Base-by-base conservation (phyloP, 2,113 vertebrate species). In the Ammospiza nelsoni region DNA sequence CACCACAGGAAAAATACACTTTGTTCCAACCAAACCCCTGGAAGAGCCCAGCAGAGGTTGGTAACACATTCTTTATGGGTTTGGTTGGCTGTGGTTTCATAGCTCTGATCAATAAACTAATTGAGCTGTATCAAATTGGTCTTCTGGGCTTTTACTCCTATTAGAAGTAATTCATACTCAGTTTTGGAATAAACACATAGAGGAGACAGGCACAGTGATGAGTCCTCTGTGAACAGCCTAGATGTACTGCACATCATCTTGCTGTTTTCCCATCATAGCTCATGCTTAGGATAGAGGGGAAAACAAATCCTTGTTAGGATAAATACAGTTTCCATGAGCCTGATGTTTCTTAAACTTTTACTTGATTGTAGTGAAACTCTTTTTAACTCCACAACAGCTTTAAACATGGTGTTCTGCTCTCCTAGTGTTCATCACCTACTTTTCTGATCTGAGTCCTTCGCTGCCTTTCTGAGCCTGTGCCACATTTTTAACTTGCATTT, bases 81-180 rank as follows among this genome's bases (percentile, higher is more conserved):
- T 93, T 92, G 72, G 83, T 83, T 93, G 21, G 55, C 88, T 88
- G 65, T 28, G 16, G 37, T 86, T 55, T 96, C 88, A 92, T 80
- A 92, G 75, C 51, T 69, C 72, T 88, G 68, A 95, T 96, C 96
- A 93, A 96, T 96, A 88, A 93, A 88, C 67, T 95, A 95, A 93
- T 85, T 95, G 83, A 97, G 55, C 94, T 80, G 68, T 86, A 59
- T 80, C 75, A 77, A 59, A 95, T 86, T 90, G 68, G 55, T 77
- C 90, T 92, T 94, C 83, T 71, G 92, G 92, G 88, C 72, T 92
- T 94, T 94, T 92, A 55, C 51, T 90, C 37, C 23, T 86, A 55
- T 83, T 96, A 88, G 65, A 90, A 84, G 74, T 54, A 86, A 84
- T 88, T 95, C 63, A 85, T 62, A 39, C 21, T 84, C 59, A 74